These are phyloP conservation scores for Genyomyrus donnyi DNA, from an alignment of 2,113 vertebrate species.

Conservation along the genomic window DNA sequence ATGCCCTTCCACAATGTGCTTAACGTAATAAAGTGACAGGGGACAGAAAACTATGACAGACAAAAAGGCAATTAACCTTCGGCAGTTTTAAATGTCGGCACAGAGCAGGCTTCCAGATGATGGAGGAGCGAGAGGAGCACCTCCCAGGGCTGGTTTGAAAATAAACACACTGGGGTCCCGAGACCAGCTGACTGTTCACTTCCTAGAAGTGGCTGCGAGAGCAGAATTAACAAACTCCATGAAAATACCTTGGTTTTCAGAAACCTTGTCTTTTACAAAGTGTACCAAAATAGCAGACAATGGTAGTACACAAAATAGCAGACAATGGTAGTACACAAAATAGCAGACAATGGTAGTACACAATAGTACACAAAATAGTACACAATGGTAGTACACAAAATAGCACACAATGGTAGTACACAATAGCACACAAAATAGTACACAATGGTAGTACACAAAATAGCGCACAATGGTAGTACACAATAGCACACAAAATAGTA, in stretches of 20 bases:
- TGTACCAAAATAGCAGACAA: neutral
- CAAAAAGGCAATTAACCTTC: constrained; percentile 1
- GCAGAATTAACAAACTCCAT: neutral
- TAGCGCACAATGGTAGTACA: too few species aligned
- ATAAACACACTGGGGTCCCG: neutral
- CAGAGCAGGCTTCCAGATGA: neutral
- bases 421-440: too few species aligned
- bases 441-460: too few species aligned
- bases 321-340: too few species aligned
- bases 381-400: too few species aligned
- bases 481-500: too few species aligned
- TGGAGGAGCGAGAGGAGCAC: neutral
- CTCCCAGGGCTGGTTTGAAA: neutral
- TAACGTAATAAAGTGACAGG: neutral
- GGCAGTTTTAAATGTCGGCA: neutral
- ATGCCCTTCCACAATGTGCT: neutral
- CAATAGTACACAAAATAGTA: too few species aligned
- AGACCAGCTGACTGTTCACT: neutral
- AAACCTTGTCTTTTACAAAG: neutral
- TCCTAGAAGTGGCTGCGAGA: neutral
- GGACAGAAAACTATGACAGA: neutral
- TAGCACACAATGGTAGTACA: too few species aligned
- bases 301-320: too few species aligned
- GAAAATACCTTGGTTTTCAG: neutral
- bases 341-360: too few species aligned